Percentiles rank a stretch among this genome's conserved stretches.
Evolutionary conservation across 2,888 invertebrate genomes (phyloP).

Genomic region (Melangyna quadrimaculata): DNA sequence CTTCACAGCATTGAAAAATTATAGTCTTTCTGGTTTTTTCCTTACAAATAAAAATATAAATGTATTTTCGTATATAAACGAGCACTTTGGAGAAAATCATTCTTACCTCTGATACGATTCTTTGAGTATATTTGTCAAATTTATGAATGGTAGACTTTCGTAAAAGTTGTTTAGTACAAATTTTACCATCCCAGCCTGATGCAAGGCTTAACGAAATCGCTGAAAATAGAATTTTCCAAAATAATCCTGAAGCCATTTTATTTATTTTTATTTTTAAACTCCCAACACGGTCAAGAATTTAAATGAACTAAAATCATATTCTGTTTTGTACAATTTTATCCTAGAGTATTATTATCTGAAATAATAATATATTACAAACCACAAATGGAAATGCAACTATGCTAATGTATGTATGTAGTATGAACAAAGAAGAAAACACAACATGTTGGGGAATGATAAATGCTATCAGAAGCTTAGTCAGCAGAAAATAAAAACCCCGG

Average conservation of each 20-base stretch:
- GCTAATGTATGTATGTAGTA: neutral
- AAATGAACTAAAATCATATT: neutral
- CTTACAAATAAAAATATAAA: neutral
- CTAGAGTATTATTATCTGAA: neutral
- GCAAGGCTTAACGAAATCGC: neutral
- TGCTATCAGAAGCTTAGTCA: neutral
- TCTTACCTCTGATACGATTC: neutral
- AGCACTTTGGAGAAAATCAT: neutral
- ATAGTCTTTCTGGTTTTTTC: neutral
- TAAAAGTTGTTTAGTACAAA: neutral
- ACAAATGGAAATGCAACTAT: neutral
- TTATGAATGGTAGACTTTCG: neutral
- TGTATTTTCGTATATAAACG: neutral
- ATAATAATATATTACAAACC: neutral
- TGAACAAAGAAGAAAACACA: neutral
- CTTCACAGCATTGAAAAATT: slow-evolving; percentile 22
- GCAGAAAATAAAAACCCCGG: neutral
- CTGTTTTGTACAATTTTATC: neutral
- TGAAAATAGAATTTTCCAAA: neutral
- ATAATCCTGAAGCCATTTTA: neutral
- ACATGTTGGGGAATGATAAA: neutral
- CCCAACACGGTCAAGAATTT: neutral
- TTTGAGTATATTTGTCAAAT: neutral
- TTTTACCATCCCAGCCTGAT: neutral
- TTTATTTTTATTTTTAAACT: too few species aligned